A percentile compares a stretch with the other conserved stretches of the same genome.
These are phyloP conservation scores for Cantharis flavilabris DNA, from an alignment of 2,888 invertebrate species.

Conservation along the genomic window DNA sequence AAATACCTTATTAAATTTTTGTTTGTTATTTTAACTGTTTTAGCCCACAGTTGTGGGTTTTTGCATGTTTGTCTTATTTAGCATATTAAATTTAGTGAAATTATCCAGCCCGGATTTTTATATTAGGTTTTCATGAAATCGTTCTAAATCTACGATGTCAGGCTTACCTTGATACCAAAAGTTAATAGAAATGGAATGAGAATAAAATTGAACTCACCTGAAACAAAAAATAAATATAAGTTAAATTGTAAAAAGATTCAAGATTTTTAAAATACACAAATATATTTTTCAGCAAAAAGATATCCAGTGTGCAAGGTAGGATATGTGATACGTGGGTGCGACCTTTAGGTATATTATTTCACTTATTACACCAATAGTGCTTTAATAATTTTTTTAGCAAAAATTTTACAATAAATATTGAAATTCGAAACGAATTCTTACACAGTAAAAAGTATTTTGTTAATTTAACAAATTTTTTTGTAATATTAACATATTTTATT, in stretches of 20 bases:
- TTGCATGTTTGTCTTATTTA: not conserved
- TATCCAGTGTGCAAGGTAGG: too few species aligned
- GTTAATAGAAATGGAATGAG: not conserved
- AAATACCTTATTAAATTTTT: not conserved
- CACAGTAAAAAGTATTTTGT: too few species aligned
- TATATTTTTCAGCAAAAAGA: not conserved
- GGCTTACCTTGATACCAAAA: not conserved
- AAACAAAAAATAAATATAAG: not conserved
- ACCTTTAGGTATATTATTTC: too few species aligned
- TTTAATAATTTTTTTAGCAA: too few species aligned
- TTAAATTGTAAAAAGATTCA: not conserved
- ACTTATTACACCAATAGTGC: too few species aligned
- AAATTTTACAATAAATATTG: too few species aligned
- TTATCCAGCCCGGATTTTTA: not conserved
- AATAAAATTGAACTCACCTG: not conserved
- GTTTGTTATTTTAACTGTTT: not conserved
- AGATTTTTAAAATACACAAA: too few species aligned
- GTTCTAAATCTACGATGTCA: not conserved
- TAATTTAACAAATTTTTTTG: too few species aligned
- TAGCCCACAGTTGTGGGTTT: not conserved
- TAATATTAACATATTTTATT: too few species aligned
- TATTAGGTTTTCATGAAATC: not conserved
- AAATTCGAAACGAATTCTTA: too few species aligned
- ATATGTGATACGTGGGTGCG: too few species aligned
- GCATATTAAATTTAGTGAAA: not conserved